Evolutionary conservation across 1,140 invertebrate species (phyloP).

Genomic region (Cepaea nemoralis): DNA sequence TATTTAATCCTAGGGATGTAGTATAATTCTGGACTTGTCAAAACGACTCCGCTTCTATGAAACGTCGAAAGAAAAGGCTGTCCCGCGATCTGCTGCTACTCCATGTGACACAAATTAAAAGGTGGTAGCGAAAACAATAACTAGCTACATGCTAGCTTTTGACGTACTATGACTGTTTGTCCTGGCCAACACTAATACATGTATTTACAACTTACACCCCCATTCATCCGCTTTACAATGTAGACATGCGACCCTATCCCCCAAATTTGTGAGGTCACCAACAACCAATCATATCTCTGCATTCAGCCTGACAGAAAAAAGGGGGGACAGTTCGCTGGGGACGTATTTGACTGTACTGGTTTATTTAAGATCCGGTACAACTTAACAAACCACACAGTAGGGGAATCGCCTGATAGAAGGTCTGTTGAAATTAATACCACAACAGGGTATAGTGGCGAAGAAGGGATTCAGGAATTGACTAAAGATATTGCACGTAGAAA

Average conservation of each 20-base stretch:
- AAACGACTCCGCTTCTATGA: no score
- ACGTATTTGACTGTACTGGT: no score
- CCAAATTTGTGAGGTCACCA: conserved; percentile 28
- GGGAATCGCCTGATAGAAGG: no score
- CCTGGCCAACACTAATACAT: neutral
- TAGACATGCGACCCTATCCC: conserved; percentile 27
- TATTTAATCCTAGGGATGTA: neutral
- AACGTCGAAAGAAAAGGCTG: no score
- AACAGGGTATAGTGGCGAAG: no score
- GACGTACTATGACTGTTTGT: neutral
- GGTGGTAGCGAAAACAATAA: no score
- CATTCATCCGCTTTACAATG: conserved; percentile 24
- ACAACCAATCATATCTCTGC: conserved; percentile 34
- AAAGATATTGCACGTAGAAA: no score
- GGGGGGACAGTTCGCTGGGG: neutral
- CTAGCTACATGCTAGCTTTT: neutral
- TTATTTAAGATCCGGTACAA: neutral
- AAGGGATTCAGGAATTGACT: no score
- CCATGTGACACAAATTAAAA: no score
- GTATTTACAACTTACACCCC: conserved; percentile 12
- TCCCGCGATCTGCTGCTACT: no score
- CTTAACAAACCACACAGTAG: neutral
- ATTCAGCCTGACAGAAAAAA: neutral
- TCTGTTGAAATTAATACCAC: no score
- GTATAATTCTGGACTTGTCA: no score